phyloP scores from a whole-genome alignment of 2,113 vertebrate species.

The Corythoichthys intestinalis region DNA sequence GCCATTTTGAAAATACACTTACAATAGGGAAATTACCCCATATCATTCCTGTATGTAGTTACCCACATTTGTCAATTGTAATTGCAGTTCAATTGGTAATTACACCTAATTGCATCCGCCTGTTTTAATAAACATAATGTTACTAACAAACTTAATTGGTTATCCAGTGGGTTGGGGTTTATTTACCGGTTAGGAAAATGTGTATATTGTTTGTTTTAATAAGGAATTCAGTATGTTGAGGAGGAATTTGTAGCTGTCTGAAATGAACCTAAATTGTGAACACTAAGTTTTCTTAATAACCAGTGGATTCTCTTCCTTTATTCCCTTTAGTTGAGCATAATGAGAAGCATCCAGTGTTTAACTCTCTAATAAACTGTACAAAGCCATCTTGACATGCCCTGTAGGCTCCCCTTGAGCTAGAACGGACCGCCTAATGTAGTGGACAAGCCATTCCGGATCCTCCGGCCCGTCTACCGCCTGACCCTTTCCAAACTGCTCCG shows the following conservation, averaged over 20 bases:
- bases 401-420: slow-evolving; percentile 19
- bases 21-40: background rate
- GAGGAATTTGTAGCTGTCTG: background rate
- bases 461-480: slow-evolving; percentile 11
- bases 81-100: background rate
- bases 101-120: too few species aligned
- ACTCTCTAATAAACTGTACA: slow-evolving; percentile 24
- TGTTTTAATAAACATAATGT: background rate
- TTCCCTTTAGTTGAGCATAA: slow-evolving; percentile 54
- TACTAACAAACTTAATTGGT: background rate
- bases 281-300: slow-evolving; percentile 60
- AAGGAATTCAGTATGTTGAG: background rate
- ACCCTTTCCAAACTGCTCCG: slow-evolving; percentile 45
- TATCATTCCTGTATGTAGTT: background rate
- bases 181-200: background rate
- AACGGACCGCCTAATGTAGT: slow-evolving; percentile 12
- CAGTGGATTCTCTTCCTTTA: slow-evolving; percentile 70
- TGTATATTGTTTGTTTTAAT: background rate
- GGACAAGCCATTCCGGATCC: slow-evolving; percentile 24
- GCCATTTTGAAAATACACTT: background rate
- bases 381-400: slow-evolving; percentile 5
- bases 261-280: background rate
- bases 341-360: slow-evolving; percentile 35
- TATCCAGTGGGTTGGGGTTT: background rate
- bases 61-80: background rate